Evolutionary conservation across 1,140 invertebrate genomes (phyloP), one percentile per base, ranked within the genome.

Genomic region (Heliconius melpomene): DNA sequence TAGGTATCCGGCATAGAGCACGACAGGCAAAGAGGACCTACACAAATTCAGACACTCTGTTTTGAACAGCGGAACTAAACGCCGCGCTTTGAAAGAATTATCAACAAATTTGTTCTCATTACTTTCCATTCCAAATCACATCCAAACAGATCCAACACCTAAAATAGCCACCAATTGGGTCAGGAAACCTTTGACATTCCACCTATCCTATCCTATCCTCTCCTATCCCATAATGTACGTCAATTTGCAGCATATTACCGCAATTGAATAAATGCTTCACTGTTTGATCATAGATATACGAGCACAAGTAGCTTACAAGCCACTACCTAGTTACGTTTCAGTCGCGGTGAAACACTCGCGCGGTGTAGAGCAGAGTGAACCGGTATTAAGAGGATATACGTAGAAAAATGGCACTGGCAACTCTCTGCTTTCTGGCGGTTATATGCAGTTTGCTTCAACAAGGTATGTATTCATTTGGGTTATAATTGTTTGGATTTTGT

Each of bases 361-460:
- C 85, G 88, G 87, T 84, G 73, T 80, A 66, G 72, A 83, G 84
- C 85, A 86, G 87, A 77, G 52, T 16, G 7, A 90, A 88, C 92
- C 86, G 84, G 89, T 82, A 75, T 18, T 26, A 80, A 77, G 79
- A 29, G 76, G 72, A 40, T 26, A 75, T 71, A 66, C 60, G 23
- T 66, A 57, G 82, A 70, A 87, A 87, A 79, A 93, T 93, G 90
- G 91, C 88, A 74, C 23, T 85, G 18, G 79, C 79, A 72, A 60
- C 84, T 38, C 60, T 91, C 77, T 89, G 87, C 85, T 79, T 91
- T 87, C 85, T 93, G 81, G 90, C 89, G 86, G 90, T 89, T 79
- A 77, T 92, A 77, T 91, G 88, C 87, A 90, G 90, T 89, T 86
- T 92, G 77, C 86, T 93, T 32, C 91, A 92, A 66, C 87, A 92